Base-by-base conservation (phyloP, 2,797 vertebrate species). In the Gadopsis bispinosus region DNA sequence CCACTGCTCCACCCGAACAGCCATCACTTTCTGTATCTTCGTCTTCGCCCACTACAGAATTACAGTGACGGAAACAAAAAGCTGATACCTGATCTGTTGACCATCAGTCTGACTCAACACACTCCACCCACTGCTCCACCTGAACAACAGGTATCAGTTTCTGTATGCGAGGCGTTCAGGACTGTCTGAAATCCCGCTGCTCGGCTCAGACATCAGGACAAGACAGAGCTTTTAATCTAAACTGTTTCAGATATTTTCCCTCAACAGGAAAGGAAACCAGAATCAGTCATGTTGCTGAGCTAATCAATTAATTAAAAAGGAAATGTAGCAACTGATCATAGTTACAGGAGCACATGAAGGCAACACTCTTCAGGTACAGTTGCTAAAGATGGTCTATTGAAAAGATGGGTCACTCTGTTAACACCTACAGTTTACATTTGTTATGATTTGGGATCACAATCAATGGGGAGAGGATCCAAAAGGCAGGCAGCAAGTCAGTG, bases 21-120 rank as follows among this genome's bases (percentile, higher is more conserved):
- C n/a, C n/a, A n/a, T n/a, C n/a, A n/a, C n/a, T n/a, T n/a, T n/a
- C n/a, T n/a, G n/a, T n/a, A n/a, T n/a, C n/a, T n/a, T n/a, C n/a
- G n/a, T n/a, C n/a, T n/a, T n/a, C n/a, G n/a, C 13, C 41, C 26
- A 58, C 62, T 16, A 26, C 31, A 62, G 41, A 83, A 86, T 76
- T 83, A 77, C 79, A 84, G 74, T 56, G 76, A 85, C 50, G 80
- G 87, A 91, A 92, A 84, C 81, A 58, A 79, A 80, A 80, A 74
- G 76, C 58, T 87, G 93, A 88, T 51, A 94, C 80, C 67, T 74
- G 94, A 94, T 86, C 88, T 85, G 66, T 54, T 63, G 22, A 39
- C 64, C 51, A 22, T 45, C 43, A 22, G 47, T 66, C 6, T 59
- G 64, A 45, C 48, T 54, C 20, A 14, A 8, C 17, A 51, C 87